Base-by-base conservation (phyloP, 2,888 invertebrate species). In the Archaeoteleia sp. region DNA sequence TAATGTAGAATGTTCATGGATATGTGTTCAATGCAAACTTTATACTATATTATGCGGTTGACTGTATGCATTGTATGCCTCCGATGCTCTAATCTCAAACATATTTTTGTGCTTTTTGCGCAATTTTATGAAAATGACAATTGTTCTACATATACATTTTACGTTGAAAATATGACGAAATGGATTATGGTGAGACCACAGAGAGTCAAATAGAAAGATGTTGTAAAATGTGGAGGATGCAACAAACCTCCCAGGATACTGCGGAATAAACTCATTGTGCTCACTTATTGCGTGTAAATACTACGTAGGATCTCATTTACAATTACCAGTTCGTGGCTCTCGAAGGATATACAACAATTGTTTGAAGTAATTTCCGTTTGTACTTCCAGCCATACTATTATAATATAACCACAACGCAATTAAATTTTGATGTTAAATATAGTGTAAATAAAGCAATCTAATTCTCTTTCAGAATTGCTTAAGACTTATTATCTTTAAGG, bases 141-240 rank as follows among this genome's bases (percentile, higher is more conserved):
- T 9, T 53, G 53, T 40, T 39, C 53, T 53, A 61, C 53, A 46
- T 61, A 25, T 23, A 32, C 46, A 34, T 53, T 61, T 39, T 39
- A 30, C 35, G 13, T 45, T 39, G 8, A 14, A 12, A 32, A 37
- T 9, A 23, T 60, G 49, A 15, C 37, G 23, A 43, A 51, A 60
- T 43, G 20, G n/a, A 1, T 4, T 39, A 42, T 40, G 10, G 17
- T 10, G 9, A 35, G 45, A 49, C 60, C 60, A 14, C 60, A 43
- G 34, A 29, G 20, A 10, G 12, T 13, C 30, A 23, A 6, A 15
- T 23, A 20, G 14, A 15, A 42, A 25, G 35, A 37, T 23, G 37
- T 25, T 35, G 25, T 13, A 37, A 48, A 37, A 12, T 13, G 7
- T 9, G 15, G 10, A 29, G 23, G 17, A 23, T 34, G 23, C 14